Conservation (phyloP, 2,797 vertebrate genomes). For the Centropyge bicolor region DNA sequence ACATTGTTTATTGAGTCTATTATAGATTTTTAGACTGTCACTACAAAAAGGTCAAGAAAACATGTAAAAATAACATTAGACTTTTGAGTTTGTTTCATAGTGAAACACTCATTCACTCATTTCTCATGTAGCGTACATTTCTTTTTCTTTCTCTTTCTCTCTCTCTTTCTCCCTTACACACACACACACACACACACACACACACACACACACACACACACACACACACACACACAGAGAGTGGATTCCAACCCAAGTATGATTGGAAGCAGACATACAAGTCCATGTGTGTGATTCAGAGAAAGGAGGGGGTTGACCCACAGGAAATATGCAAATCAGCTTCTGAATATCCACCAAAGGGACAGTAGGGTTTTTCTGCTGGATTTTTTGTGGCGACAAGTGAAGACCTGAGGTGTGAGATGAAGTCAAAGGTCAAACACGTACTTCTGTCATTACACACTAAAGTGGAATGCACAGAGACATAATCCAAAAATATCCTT, state of each 20-base stretch:
- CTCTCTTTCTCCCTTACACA: background rate
- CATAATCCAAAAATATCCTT: background rate
- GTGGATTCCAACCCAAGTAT: constrained; percentile 55
- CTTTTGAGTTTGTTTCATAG: background rate
- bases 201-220: constrained; percentile 19
- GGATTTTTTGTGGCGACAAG: constrained; percentile 44
- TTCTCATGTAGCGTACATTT: background rate
- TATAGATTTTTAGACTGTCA: background rate
- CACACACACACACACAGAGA: constrained; percentile 35
- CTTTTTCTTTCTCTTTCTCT: background rate
- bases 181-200: background rate
- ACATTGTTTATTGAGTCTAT: background rate
- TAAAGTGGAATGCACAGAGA: constrained; percentile 3
- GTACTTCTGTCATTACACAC: background rate
- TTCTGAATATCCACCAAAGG: constrained; percentile 26
- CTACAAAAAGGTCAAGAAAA: background rate
- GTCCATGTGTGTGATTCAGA: constrained; percentile 26
- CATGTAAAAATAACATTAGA: background rate
- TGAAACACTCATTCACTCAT: background rate
- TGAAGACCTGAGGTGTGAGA: constrained; percentile 44
- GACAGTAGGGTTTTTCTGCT: constrained; percentile 27
- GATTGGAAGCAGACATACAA: constrained; percentile 74
- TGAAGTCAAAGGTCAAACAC: constrained; percentile 43
- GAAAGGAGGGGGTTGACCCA: constrained; percentile 58
- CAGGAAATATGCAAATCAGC: constrained; percentile 50